phyloP scores from a whole-genome alignment of 2,113 vertebrate genomes.

The Felis chaus region DNA sequence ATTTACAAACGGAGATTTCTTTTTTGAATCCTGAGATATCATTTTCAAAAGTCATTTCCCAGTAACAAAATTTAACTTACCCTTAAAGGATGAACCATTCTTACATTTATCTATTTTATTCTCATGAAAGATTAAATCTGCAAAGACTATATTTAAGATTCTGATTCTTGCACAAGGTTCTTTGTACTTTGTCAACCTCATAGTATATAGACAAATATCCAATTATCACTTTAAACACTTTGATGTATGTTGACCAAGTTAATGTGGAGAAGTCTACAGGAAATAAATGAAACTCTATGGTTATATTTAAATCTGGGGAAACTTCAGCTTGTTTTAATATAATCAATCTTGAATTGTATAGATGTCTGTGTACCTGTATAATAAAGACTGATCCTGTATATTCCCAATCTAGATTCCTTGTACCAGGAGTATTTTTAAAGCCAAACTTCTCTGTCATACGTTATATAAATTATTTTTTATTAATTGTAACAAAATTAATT shows the following conservation, averaged over 20 bases:
- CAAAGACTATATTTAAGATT: conserved; percentile 39
- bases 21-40: neutral
- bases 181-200: conserved; percentile 12
- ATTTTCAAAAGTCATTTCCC: conserved; percentile 39
- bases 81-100: conserved; percentile 10
- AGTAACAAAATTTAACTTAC: conserved; percentile 39
- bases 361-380: neutral
- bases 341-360: neutral
- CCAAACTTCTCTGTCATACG: neutral
- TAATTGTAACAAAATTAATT: conserved; percentile 13
- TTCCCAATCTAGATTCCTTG: neutral
- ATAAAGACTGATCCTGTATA: neutral
- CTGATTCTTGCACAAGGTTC: conserved; percentile 17
- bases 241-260: conserved; percentile 10
- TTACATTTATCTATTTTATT: conserved; percentile 51
- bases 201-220: neutral
- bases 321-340: conserved; percentile 28
- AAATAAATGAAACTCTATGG: neutral
- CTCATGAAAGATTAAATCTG: conserved; percentile 13
- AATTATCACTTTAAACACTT: conserved; percentile 48
- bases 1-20: conserved; percentile 7
- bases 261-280: neutral
- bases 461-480: neutral
- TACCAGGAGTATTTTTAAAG: neutral
- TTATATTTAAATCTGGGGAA: neutral